Evolutionary conservation across 2,888 invertebrate genomes (phyloP).

Genomic region (Unio delphinus): DNA sequence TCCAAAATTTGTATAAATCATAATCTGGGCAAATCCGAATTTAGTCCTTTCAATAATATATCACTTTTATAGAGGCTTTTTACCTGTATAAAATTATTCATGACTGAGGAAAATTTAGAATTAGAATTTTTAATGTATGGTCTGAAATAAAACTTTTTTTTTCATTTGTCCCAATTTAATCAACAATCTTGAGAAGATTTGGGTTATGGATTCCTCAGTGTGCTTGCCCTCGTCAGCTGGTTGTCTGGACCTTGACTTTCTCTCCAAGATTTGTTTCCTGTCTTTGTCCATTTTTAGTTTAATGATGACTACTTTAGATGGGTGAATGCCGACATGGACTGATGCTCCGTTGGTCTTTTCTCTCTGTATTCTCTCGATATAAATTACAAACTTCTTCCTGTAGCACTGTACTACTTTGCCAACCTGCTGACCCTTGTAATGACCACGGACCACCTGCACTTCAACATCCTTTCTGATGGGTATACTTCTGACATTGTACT

Average conservation of each 20-base stretch:
- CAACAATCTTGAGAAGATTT: too few relatives aligned
- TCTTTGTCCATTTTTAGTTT: conserved; percentile 95
- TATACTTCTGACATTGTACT: conserved; percentile 98
- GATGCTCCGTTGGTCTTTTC: conserved; percentile 99
- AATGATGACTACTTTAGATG: conserved; percentile 85
- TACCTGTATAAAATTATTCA: too few relatives aligned
- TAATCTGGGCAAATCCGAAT: too few relatives aligned
- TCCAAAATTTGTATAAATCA: too few relatives aligned
- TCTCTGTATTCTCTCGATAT: conserved; percentile 98
- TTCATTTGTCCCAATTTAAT: too few relatives aligned
- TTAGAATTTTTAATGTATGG: too few relatives aligned
- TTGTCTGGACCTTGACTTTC: conserved; percentile 93
- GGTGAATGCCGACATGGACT: conserved; percentile 98
- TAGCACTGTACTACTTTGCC: conserved; percentile 99
- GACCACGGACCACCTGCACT: conserved; percentile 97
- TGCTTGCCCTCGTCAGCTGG: conserved; percentile 93
- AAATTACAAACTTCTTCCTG: conserved; percentile 98
- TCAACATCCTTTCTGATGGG: conserved; percentile 99
- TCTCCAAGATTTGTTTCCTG: conserved; percentile 95
- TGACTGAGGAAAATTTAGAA: too few relatives aligned
- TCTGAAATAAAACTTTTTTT: too few relatives aligned
- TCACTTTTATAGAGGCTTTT: too few relatives aligned
- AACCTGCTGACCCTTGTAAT: conserved; percentile 98
- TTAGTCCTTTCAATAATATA: too few relatives aligned
- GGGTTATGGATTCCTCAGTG: conserved; percentile 66